A percentile compares a stretch with the other conserved stretches of the same genome.
Conservation (phyloP, 2,113 vertebrate species). For the Ophiodon elongatus region DNA sequence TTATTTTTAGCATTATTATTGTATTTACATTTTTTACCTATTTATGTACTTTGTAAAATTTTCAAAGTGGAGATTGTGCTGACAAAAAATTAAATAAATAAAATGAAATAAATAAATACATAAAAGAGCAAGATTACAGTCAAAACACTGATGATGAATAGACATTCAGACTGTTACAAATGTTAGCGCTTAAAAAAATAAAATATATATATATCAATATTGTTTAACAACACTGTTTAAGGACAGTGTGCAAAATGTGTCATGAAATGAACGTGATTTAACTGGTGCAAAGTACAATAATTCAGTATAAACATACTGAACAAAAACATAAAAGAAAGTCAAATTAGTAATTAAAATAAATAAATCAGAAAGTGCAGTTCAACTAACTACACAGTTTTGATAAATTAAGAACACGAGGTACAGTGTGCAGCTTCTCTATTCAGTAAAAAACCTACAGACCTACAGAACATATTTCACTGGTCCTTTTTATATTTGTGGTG, state of each 20-base stretch:
- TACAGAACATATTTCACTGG: not conserved
- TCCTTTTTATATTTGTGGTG: constrained; percentile 36
- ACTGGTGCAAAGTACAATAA: not conserved
- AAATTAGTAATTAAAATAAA: not conserved
- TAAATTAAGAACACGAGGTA: not conserved
- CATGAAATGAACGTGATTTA: not conserved
- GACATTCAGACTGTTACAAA: not conserved
- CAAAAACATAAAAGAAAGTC: not conserved
- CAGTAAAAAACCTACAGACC: not conserved
- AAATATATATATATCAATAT: not conserved
- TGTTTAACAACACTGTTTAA: not conserved
- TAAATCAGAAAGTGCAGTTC: not conserved
- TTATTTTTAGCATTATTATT: not conserved
- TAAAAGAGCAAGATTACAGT: not conserved
- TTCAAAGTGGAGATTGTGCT: not conserved
- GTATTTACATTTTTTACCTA: not conserved
- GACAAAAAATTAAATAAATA: not conserved
- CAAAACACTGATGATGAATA: constrained; percentile 6
- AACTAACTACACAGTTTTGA: not conserved
- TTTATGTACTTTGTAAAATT: not conserved
- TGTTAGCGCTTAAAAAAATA: not conserved
- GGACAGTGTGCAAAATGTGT: not conserved
- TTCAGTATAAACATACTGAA: not conserved
- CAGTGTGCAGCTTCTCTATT: not conserved
- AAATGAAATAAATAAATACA: not conserved